Evolutionary conservation across 1,140 invertebrate genomes (phyloP), one percentile per base, ranked within the genome.

Genomic region (Caerostris darwini): DNA sequence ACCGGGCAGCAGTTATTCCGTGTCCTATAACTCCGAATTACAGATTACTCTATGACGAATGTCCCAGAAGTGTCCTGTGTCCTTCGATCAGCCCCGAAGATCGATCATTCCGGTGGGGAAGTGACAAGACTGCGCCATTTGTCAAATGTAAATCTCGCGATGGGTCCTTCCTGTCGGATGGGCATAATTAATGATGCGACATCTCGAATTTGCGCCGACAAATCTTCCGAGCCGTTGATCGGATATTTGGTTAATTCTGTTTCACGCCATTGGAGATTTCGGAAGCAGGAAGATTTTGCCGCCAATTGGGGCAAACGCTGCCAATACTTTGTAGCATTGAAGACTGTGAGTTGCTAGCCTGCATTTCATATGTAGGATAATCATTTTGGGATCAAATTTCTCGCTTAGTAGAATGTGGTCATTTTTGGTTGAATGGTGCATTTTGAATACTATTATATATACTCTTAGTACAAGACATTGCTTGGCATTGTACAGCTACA

Each of bases 121-220:
- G 10, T 77, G 71, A 77, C 71, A 77, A 12, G 8, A 7, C 1
- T 4, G 50, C 71, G 14, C 71, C 71, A 77, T 77, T 77, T 50
- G 71, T 77, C 71, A 77, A 77, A 77, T 53, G 71, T 77, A 77
- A 77, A 77, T 77, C 3, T 77, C 8, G 71, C 14, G 71, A 77
- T 34, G 71, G 34, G 14, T 19, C 71, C 34, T 1, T 12, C 19
- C 71, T 77, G 71, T 77, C 71, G 71, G 8, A 5, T 14, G 14
- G 71, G 71, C 34, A 77, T 77, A 77, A 77, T 77, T 77, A 77
- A 77, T 77, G 8, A 34, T 53, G 71, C 10, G 71, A 53, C 71
- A 77, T 34, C 14, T 77, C 71, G 71, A 34, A 53, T 50, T 14
- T 34, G 71, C 1, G 71, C 71, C 2, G 71, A 34, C 71, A 53